A percentile compares a stretch with the other conserved stretches of the same genome.
Evolutionary conservation across 2,797 vertebrate species (phyloP).

Genomic region (Ctenopoma multispine): DNA sequence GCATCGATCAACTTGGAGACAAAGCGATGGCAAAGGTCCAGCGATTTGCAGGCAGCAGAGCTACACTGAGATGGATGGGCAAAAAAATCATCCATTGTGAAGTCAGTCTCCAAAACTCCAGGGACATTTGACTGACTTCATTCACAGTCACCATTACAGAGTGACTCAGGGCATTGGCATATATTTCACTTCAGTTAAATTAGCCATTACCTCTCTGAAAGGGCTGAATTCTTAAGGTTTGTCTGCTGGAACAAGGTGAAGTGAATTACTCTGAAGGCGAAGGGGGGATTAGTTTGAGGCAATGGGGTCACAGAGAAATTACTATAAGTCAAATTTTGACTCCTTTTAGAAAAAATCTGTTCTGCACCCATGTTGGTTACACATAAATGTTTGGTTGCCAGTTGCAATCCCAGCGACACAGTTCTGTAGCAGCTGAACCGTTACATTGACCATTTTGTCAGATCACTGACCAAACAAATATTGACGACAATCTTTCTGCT

Average conservation of each 20-base stretch:
- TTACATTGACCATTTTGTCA: background rate
- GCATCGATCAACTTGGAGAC: conserved; percentile 61
- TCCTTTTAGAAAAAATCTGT: too few relatives aligned
- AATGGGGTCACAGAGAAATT: background rate
- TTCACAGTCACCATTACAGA: conserved; percentile 50
- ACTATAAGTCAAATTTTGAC: conserved; percentile 7
- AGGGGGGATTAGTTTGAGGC: background rate
- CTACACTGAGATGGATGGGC: conserved; percentile 53
- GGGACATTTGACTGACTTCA: conserved; percentile 61
- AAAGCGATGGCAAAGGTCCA: conserved; percentile 52
- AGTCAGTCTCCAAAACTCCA: conserved; percentile 52
- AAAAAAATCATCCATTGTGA: conserved; percentile 54
- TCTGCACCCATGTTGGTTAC: too few relatives aligned
- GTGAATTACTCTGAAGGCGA: background rate
- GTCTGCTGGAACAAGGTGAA: conserved; percentile 14
- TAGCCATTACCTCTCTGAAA: conserved; percentile 43
- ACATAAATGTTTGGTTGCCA: too few relatives aligned
- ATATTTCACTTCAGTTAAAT: conserved; percentile 51
- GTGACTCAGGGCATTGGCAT: conserved; percentile 45
- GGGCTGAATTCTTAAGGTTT: background rate
- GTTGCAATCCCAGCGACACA: too few relatives aligned
- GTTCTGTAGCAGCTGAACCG: background rate
- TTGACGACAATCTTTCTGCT: too few relatives aligned
- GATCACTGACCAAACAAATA: too few relatives aligned
- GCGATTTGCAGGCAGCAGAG: conserved; percentile 43